These are phyloP conservation scores for Xestia ashworthii DNA, from an alignment of 2,888 invertebrate genomes.

Conservation along the genomic window DNA sequence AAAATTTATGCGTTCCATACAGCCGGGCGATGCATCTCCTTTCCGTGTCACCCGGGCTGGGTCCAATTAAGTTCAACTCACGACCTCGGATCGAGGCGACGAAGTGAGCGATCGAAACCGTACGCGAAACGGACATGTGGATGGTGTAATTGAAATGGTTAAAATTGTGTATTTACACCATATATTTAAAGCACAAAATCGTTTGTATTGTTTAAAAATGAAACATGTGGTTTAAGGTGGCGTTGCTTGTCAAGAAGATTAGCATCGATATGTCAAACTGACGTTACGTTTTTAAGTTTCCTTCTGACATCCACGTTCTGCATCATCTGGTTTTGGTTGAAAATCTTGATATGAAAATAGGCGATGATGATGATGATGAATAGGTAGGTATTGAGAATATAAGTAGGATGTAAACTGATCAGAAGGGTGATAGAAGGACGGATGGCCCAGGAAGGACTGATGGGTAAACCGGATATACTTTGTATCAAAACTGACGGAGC, in stretches of 20 bases:
- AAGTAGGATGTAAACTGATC: neutral
- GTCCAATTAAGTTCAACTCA: slow-evolving; percentile 90
- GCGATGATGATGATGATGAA: no score
- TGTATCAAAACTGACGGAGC: neutral
- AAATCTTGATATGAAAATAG: no score
- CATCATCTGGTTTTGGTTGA: no score
- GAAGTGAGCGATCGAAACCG: slow-evolving; percentile 65
- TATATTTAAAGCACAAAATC: neutral
- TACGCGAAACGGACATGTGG: slow-evolving; percentile 14
- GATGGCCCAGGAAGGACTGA: no score
- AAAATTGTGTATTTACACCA: slow-evolving; percentile 15
- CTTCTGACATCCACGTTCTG: neutral
- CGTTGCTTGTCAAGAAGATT: no score
- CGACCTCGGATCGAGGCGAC: slow-evolving; percentile 83
- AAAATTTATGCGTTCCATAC: slow-evolving; percentile 89
- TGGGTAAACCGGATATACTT: no score
- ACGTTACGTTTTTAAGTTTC: neutral
- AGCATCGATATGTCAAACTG: no score
- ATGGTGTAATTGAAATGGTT: slow-evolving; percentile 36
- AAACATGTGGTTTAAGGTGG: no score
- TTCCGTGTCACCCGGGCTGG: slow-evolving; percentile 88
- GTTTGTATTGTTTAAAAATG: neutral
- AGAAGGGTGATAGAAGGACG: neutral
- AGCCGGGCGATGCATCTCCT: slow-evolving; percentile 88
- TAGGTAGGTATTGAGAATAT: neutral